These are phyloP conservation scores for Myopa tessellatipennis DNA, from an alignment of 2,888 invertebrate genomes.

Conservation along the genomic window DNA sequence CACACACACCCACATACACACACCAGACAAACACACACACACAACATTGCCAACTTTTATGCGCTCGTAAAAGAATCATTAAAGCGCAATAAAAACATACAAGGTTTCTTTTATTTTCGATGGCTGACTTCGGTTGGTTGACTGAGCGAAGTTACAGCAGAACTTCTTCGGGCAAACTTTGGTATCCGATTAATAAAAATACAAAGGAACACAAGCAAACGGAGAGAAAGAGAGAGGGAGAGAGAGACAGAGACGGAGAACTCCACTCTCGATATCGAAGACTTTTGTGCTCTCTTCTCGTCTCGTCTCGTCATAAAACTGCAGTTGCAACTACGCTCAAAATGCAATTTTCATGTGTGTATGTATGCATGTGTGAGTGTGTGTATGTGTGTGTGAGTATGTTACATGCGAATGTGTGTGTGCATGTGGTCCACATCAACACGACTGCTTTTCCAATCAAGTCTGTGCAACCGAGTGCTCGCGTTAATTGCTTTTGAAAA, in stretches of 20 bases:
- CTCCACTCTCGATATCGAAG: background rate
- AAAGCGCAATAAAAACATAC: conserved; percentile 19
- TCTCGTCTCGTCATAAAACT: background rate
- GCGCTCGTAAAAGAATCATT: conserved; percentile 38
- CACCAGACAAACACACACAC: background rate
- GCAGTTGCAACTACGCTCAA: background rate
- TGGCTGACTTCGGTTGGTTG: background rate
- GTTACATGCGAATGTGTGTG: background rate
- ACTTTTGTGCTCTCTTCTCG: background rate
- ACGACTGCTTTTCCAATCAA: conserved; percentile 12
- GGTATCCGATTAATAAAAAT: conserved; percentile 14
- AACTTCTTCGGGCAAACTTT: conserved; percentile 10
- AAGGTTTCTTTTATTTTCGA: conserved; percentile 8
- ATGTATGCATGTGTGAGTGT: conserved; percentile 26
- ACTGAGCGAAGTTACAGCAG: background rate
- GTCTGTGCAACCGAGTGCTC: background rate
- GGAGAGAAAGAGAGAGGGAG: too few relatives aligned
- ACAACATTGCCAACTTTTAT: conserved; percentile 46
- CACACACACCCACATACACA: conserved; percentile 7
- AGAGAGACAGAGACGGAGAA: background rate
- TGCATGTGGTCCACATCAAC: background rate
- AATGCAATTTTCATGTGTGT: conserved; percentile 23
- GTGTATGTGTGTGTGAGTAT: conserved; percentile 1
- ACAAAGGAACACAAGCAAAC: background rate
- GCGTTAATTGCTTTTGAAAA: conserved; percentile 29